phyloP scores from a whole-genome alignment of 2,797 vertebrate species.

The Bradypus variegatus region DNA sequence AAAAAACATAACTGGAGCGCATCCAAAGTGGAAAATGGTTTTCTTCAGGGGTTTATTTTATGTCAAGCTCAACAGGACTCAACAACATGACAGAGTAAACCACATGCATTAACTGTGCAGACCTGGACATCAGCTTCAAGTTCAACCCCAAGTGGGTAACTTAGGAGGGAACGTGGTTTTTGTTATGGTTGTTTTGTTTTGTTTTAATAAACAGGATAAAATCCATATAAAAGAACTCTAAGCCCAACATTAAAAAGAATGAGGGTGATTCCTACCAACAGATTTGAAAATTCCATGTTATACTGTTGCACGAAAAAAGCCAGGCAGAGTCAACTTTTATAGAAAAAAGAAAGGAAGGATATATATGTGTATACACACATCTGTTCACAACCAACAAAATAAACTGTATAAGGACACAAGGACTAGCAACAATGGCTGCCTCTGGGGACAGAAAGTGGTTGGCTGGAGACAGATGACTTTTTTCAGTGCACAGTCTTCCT shows the following conservation, averaged over 20 bases:
- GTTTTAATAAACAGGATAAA: constrained; percentile 1
- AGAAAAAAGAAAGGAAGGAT: not conserved
- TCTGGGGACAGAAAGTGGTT: not conserved
- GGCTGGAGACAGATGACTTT: not conserved
- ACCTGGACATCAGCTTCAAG: not conserved
- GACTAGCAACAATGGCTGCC: not conserved
- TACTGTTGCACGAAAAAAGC: no score
- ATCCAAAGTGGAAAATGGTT: not conserved
- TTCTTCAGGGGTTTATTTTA: not conserved
- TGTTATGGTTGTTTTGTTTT: not conserved
- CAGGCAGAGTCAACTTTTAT: not conserved
- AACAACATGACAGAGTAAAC: not conserved
- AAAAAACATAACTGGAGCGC: not conserved
- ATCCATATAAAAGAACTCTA: not conserved
- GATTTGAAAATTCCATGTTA: not conserved
- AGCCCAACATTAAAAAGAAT: not conserved
- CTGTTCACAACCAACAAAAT: not conserved
- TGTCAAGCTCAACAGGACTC: not conserved
- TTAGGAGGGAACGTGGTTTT: not conserved
- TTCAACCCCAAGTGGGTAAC: not conserved
- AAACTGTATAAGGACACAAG: not conserved
- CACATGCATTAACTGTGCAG: not conserved
- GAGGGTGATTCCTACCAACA: not conserved
- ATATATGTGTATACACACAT: not conserved
- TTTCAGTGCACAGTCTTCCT: not conserved